Base-by-base conservation (phyloP, 2,888 invertebrate species). In the Standfussiana lucernea region DNA sequence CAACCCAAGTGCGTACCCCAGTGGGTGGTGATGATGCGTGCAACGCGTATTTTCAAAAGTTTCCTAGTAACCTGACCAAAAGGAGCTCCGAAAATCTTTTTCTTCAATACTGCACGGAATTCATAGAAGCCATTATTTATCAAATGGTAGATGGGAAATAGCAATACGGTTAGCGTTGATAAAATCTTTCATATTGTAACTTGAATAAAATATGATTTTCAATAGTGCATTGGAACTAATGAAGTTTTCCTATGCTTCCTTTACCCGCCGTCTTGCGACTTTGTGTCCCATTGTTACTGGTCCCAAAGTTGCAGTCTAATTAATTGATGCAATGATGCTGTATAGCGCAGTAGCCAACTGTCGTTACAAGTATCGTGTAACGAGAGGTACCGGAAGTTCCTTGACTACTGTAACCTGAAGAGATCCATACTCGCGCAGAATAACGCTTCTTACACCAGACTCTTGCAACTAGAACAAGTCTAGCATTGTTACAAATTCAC, bases 161-260 rank as follows among this genome's bases (percentile, higher is more conserved):
- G 32, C 8, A 32, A 32, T 10, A 40, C 40, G 1, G 40, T 11
- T 64, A 8, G 28, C 35, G n/a, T 40, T 42, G 62, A 35, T 7
- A 32, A 8, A 61, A 61, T 32, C 4, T 18, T 59, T 2, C 21
- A 32, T 18, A 21, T 32, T 59, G 32, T n/a, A 37, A 78, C 65
- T 59, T 65, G 13, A 78, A 66, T 67, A 68, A 77, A 47, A 66
- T 79, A 24, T 40, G 21, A 45, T 47, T 37, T 56, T 47, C 21
- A 66, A 65, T 32, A 32, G 47, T 56, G 11, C 32, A 67, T 67
- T 35, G 37, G 4, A 59, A 13, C 18, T 37, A 18, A 18, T 42
- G 28, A 64, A 18, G 21, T 77, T 61, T n/a, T 8, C n/a, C 1
- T 24, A 76, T 32, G 13, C 8, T 28, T 64, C 1, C 45, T 28